phyloP scores from a whole-genome alignment of 2,113 vertebrate genomes.

The Lanius collurio region DNA sequence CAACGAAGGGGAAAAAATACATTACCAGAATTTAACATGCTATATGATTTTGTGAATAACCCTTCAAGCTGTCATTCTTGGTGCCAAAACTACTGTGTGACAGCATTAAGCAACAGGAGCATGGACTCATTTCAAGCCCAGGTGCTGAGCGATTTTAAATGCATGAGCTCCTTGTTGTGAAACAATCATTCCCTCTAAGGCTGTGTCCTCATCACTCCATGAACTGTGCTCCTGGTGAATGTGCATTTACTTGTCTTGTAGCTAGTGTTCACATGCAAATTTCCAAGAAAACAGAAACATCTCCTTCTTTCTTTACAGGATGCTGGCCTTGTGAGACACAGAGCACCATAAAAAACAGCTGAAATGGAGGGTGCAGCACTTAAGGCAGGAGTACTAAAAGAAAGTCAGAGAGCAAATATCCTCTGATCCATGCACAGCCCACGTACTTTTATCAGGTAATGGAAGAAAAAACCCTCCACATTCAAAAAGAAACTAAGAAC shows the following conservation, averaged over 20 bases:
- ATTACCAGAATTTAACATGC: conserved; percentile 58
- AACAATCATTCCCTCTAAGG: conserved; percentile 68
- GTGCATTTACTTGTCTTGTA: conserved; percentile 30
- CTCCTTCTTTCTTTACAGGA: not conserved
- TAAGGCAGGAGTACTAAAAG: not conserved
- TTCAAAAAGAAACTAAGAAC: not conserved
- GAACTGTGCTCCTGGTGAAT: conserved; percentile 32
- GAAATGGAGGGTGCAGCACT: not conserved
- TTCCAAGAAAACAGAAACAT: not conserved
- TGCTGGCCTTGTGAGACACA: not conserved
- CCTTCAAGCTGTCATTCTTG: conserved; percentile 65
- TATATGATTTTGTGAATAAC: conserved; percentile 68
- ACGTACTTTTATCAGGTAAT: not conserved
- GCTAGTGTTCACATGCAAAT: conserved; percentile 5
- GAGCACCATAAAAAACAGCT: not conserved
- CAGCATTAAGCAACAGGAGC: conserved; percentile 58
- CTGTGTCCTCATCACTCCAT: conserved; percentile 40
- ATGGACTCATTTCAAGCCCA: conserved; percentile 72
- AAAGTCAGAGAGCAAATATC: not conserved
- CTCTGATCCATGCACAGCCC: not conserved
- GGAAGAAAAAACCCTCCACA: not conserved
- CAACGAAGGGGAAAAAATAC: conserved; percentile 1
- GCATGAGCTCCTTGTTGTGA: conserved; percentile 69
- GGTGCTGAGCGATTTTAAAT: conserved; percentile 71
- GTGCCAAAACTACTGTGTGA: conserved; percentile 54